Evolutionary conservation across 37 sponge, comb jelly and placozoan genomes (phyloP).

Genomic region (Chondrilla cf. caribensis): DNA sequence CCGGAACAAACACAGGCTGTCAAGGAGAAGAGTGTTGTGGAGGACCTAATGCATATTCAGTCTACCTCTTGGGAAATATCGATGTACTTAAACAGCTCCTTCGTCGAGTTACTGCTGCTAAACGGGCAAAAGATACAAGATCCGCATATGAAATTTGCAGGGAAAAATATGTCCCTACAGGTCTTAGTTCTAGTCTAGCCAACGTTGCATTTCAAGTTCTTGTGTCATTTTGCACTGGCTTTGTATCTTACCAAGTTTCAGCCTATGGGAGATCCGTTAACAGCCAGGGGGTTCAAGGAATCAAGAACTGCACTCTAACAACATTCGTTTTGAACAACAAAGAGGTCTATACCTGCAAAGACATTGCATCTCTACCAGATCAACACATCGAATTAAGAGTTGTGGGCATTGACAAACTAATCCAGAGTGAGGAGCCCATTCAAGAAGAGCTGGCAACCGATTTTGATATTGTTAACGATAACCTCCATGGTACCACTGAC

Average conservation of each 20-base stretch:
- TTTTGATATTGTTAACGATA: neutral
- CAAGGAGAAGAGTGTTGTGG: neutral
- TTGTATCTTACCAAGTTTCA: neutral
- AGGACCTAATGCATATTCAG: conserved; percentile 1
- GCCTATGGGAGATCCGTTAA: neutral
- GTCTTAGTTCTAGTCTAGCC: too few species aligned
- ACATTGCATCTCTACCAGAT: neutral
- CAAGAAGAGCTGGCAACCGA: neutral
- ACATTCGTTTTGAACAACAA: neutral
- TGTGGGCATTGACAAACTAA: neutral
- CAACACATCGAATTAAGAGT: neutral
- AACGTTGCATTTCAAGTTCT: too few species aligned
- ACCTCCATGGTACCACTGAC: neutral
- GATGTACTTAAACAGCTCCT: neutral
- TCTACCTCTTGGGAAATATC: neutral
- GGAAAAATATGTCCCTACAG: too few species aligned
- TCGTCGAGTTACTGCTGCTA: neutral
- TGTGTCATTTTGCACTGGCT: too few species aligned
- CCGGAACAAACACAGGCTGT: neutral
- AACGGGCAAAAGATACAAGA: too few species aligned
- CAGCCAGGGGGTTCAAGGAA: neutral
- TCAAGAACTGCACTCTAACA: neutral
- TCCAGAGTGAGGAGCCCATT: neutral
- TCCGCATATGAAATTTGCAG: too few species aligned
- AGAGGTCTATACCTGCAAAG: neutral